Evolutionary conservation across 2,797 vertebrate genomes (phyloP).

Genomic region (Argentina silus): DNA sequence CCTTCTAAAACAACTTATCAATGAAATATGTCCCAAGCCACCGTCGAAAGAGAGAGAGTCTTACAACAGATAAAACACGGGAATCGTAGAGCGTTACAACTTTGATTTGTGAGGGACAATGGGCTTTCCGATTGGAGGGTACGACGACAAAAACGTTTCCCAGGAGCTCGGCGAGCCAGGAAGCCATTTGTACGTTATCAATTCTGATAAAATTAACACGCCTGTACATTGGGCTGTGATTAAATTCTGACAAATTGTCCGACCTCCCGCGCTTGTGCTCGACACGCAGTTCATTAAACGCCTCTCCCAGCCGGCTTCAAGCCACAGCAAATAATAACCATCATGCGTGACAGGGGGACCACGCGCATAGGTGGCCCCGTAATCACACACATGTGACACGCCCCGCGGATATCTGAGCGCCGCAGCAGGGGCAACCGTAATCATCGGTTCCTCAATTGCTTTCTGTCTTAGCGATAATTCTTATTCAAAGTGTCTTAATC

Average conservation of each 20-base stretch:
- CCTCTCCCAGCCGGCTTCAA: constrained; percentile 17
- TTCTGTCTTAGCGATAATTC: constrained; percentile 5
- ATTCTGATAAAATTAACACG: constrained; percentile 58
- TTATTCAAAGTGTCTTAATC: neutral
- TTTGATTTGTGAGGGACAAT: constrained; percentile 43
- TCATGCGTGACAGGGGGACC: constrained; percentile 19
- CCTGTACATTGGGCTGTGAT: constrained; percentile 57
- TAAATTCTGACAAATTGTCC: constrained; percentile 59
- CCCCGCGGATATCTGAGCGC: neutral
- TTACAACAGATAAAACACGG: no score
- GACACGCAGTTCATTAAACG: constrained; percentile 54
- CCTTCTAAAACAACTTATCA: neutral
- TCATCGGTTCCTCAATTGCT: neutral
- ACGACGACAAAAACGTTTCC: constrained; percentile 53
- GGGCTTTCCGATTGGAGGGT: constrained; percentile 27
- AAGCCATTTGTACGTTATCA: constrained; percentile 58
- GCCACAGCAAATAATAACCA: constrained; percentile 44
- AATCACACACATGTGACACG: constrained; percentile 24
- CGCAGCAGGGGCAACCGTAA: constrained; percentile 2
- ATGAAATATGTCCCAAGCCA: neutral
- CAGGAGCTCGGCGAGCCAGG: constrained; percentile 29
- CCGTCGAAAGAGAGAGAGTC: neutral
- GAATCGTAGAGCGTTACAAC: constrained; percentile 48
- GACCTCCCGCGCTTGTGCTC: constrained; percentile 48
- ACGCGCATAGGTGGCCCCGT: neutral